Percentiles rank a stretch among this genome's conserved stretches.
phyloP scores from a whole-genome alignment of 2,888 invertebrate species.

The Scaptomyza caliginosa region DNA sequence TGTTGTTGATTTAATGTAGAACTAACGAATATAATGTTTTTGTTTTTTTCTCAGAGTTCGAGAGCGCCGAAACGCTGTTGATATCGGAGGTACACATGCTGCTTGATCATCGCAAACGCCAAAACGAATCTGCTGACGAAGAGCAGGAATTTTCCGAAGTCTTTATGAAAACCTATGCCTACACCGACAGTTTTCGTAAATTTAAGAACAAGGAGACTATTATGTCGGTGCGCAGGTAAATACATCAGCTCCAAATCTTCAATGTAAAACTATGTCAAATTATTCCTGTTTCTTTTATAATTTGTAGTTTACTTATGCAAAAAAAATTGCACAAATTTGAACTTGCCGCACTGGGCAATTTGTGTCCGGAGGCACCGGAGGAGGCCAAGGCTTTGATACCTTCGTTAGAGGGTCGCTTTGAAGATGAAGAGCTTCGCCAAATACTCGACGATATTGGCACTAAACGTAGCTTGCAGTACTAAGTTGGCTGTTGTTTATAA shows the following conservation, averaged over 20 bases:
- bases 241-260: not conserved
- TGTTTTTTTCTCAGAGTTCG: conserved; percentile 90
- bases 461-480: conserved; percentile 98
- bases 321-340: conserved; percentile 99
- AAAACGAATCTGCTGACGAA: conserved; percentile 99
- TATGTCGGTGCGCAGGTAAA: conserved; percentile 95
- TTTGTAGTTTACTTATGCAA: conserved; percentile 94
- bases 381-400: conserved; percentile 99
- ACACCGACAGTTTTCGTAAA: conserved; percentile 97
- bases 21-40: not conserved
- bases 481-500: conserved; percentile 52
- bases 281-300: conserved; percentile 75
- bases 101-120: conserved; percentile 97
- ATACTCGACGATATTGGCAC: conserved; percentile 99
- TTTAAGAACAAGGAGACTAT: conserved; percentile 99
- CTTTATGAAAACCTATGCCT: conserved; percentile 98
- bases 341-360: conserved; percentile 97
- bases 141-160: conserved; percentile 99
- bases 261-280: not conserved
- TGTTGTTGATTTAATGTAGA: not conserved
- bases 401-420: conserved; percentile 97
- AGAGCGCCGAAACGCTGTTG: conserved; percentile 97
- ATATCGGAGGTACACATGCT: conserved; percentile 98
- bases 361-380: conserved; percentile 99
- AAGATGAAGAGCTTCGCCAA: conserved; percentile 98